Conservation (phyloP, 2,888 invertebrate species). For the Nephrotoma flavescens region DNA sequence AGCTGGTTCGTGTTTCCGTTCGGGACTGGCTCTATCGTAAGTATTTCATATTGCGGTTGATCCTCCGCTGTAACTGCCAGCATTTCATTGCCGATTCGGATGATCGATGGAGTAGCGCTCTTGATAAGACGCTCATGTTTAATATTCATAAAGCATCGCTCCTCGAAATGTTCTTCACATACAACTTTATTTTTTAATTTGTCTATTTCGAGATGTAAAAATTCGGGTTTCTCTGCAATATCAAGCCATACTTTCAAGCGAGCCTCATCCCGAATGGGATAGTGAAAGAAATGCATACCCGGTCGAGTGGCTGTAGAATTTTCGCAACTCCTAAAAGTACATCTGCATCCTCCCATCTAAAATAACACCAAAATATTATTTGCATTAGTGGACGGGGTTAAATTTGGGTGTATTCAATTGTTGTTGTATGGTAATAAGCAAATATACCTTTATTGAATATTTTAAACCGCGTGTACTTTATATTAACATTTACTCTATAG, state of each 20-base stretch:
- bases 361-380: background rate
- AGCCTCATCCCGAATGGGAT: slow-evolving; percentile 31
- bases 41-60: background rate
- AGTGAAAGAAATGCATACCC: slow-evolving; percentile 37
- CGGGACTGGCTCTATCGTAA: background rate
- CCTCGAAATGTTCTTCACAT: slow-evolving; percentile 37
- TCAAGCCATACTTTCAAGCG: slow-evolving; percentile 30
- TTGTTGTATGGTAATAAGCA: background rate
- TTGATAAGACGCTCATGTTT: slow-evolving; percentile 33
- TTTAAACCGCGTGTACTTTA: background rate
- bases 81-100: background rate
- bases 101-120: slow-evolving; percentile 34
- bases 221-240: slow-evolving; percentile 27
- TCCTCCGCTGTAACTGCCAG: slow-evolving; percentile 16
- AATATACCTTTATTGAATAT: background rate
- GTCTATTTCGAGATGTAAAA: slow-evolving; percentile 24
- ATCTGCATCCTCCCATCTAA: slow-evolving; percentile 38
- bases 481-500: background rate
- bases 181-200: slow-evolving; percentile 35
- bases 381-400: background rate
- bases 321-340: slow-evolving; percentile 35
- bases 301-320: slow-evolving; percentile 29
- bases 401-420: background rate
- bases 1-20: background rate
- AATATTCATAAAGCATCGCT: slow-evolving; percentile 34